These are phyloP conservation scores for Bufotes viridis DNA, from an alignment of 2,797 vertebrate species.

Conservation along the genomic window DNA sequence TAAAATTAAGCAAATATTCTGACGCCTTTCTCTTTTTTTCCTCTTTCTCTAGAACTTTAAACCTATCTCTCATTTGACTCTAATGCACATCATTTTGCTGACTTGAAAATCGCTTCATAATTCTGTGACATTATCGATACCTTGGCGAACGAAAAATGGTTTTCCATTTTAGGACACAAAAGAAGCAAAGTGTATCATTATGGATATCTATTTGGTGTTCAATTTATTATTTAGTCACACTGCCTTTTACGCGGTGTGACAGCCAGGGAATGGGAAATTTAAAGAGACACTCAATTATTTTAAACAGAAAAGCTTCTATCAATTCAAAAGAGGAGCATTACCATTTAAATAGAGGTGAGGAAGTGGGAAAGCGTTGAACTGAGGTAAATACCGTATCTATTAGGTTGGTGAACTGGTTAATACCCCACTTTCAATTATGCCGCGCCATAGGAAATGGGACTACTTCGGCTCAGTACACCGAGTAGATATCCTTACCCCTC, in stretches of 20 bases:
- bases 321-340: constrained; percentile 46
- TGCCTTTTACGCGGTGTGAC: constrained; percentile 59
- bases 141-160: background rate
- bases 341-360: constrained; percentile 60
- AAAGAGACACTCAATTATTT: constrained; percentile 58
- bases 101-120: constrained; percentile 45
- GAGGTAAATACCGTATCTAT: constrained; percentile 55
- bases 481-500: constrained; percentile 27
- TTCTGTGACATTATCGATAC: constrained; percentile 5
- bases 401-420: constrained; percentile 60
- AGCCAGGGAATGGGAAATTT: constrained; percentile 55
- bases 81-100: constrained; percentile 23
- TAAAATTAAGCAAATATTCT: background rate
- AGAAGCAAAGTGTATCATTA: constrained; percentile 55
- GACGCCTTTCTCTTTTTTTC: background rate
- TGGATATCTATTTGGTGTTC: constrained; percentile 32
- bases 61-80: background rate
- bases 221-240: constrained; percentile 62
- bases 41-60: background rate
- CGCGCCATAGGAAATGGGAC: constrained; percentile 35
- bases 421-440: constrained; percentile 58
- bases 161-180: constrained; percentile 45
- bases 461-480: constrained; percentile 18
- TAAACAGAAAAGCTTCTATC: constrained; percentile 48
- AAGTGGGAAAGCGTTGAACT: constrained; percentile 52